Base-by-base conservation (phyloP, 2,797 vertebrate genomes). In the Eulemur rubriventer region DNA sequence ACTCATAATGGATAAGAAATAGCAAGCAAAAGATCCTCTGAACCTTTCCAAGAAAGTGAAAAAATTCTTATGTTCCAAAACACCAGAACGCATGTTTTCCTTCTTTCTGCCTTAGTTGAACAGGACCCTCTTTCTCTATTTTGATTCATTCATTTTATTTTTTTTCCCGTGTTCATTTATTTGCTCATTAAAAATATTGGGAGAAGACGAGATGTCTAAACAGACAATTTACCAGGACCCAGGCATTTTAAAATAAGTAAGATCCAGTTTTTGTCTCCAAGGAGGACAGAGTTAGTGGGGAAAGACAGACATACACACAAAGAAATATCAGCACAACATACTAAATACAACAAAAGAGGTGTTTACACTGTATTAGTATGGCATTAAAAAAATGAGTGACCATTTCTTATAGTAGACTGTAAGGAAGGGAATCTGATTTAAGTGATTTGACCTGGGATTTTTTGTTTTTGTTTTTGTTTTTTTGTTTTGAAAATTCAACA, bases 11-110 rank as follows among this genome's bases (percentile, higher is more conserved):
- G 28, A 91, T 85, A 30, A 94, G 8, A 38, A 78, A 88, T 26
- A 63, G 67, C 75, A 43, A 96, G 38, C 11, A 50, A 94, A 93
- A 35, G 11, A 16, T 82, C 24, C 75, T 89, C n/a, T 81, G 30
- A 46, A 59, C 2, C 78, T 95, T 91, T 92, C 73, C 18, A 93
- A 83, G 35, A 78, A 82, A 6, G 30, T 91, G 43, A 61, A 94
- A 92, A 78, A 43, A 14, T 55, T 48, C 75, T n/a, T 75, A 2
- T 33, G n/a, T 17, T 86, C 17, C 35, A 93, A 94, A 91, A 67
- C 35, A 91, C 13, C 48, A 85, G 30, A 67, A 79, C 11, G 17
- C 2, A 33, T 14, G 38, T n/a, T 69, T 70, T 84, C 43, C 38
- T 63, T 70, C 67, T 35, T 52, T 24, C n/a, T 43, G 89, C 24